Conservation (phyloP, 2,888 invertebrate genomes). For the Rhingia campestris region DNA sequence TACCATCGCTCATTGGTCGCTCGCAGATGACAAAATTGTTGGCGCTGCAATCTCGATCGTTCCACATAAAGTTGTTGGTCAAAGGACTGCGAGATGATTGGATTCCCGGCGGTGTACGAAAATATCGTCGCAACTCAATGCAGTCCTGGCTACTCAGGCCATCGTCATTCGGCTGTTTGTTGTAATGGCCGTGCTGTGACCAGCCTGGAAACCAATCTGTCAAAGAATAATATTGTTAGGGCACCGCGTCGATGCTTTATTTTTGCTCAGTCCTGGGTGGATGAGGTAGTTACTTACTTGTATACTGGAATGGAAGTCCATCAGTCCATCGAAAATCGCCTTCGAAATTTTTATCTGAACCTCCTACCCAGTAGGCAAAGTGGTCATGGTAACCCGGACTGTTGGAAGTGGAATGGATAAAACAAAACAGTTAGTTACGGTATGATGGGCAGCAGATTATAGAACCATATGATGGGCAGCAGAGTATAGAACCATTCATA, state of each 20-base stretch:
- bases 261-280: no score
- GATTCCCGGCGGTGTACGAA: conserved; percentile 84
- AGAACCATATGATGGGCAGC: no score
- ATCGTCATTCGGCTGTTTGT: conserved; percentile 91
- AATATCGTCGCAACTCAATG: conserved; percentile 88
- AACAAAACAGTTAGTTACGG: no score
- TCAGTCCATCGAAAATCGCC: conserved; percentile 92
- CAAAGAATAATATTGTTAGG: conserved; percentile 59
- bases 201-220: conserved; percentile 93
- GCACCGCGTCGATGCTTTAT: background rate
- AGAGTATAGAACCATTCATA: no score
- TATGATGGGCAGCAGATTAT: no score
- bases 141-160: conserved; percentile 92
- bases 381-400: conserved; percentile 88
- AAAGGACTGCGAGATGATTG: conserved; percentile 81
- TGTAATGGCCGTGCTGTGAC: conserved; percentile 87
- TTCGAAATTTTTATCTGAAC: conserved; percentile 89
- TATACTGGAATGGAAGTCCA: conserved; percentile 88
- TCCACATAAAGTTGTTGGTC: conserved; percentile 89
- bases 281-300: conserved; percentile 85
- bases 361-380: conserved; percentile 92
- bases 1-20: conserved; percentile 87
- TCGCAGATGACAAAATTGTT: conserved; percentile 91
- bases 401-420: conserved; percentile 6
- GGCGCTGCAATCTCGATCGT: conserved; percentile 89